These are phyloP conservation scores for Gnathonemus echidnorhynchus DNA, from an alignment of 2,113 vertebrate species.

Conservation along the genomic window DNA sequence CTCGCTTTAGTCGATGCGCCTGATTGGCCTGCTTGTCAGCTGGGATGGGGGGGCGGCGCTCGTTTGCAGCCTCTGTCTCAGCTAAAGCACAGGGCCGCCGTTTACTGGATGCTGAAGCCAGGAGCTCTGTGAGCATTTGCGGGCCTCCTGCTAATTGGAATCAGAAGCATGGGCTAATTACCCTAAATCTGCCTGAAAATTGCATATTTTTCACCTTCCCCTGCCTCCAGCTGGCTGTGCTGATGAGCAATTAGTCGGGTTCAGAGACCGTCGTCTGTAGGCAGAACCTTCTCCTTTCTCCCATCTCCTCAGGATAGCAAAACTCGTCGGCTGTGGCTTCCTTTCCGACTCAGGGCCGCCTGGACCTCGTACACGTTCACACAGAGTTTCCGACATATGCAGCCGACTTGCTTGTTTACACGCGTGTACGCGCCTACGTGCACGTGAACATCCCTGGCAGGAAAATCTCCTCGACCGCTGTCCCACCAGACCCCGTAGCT, in stretches of 20 bases:
- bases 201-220: constrained; percentile 3
- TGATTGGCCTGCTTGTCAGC: constrained; percentile 35
- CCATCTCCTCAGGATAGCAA: background rate
- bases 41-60: background rate
- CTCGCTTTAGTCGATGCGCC: constrained; percentile 41
- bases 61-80: background rate
- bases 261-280: background rate
- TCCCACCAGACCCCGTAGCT: constrained; percentile 34
- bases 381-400: background rate
- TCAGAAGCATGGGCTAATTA: background rate
- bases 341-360: background rate
- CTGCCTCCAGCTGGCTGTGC: background rate
- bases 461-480: background rate
- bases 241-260: background rate
- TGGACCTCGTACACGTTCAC: background rate
- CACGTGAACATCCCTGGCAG: background rate
- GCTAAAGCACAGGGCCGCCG: background rate
- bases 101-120: background rate
- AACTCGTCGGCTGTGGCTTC: background rate
- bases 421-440: background rate
- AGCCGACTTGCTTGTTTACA: background rate
- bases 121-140: background rate
- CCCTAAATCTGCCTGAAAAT: constrained; percentile 10
- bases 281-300: background rate
- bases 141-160: background rate